Conservation (phyloP, 2,888 invertebrate species). For the Epirrhoe tristata region DNA sequence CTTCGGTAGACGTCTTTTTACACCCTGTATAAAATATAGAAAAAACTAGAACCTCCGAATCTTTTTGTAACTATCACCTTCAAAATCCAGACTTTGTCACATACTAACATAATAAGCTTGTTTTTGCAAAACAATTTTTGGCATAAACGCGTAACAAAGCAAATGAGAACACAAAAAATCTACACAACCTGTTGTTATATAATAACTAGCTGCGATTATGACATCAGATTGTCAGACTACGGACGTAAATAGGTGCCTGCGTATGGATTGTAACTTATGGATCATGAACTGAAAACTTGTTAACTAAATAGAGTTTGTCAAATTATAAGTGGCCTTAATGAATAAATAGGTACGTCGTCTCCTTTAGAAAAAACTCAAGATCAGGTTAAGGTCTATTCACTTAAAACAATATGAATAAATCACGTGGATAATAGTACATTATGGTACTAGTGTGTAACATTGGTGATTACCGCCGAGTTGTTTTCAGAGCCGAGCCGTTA, state of each 20-base stretch:
- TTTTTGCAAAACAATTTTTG: conserved; percentile 55
- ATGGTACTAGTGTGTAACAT: too few relatives aligned
- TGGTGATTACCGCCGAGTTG: too few relatives aligned
- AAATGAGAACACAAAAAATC: conserved; percentile 62
- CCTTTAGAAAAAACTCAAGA: too few relatives aligned
- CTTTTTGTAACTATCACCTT: conserved; percentile 44
- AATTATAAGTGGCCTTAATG: neutral
- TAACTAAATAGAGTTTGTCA: neutral
- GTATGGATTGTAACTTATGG: too few relatives aligned
- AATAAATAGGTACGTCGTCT: too few relatives aligned
- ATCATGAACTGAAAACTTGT: neutral
- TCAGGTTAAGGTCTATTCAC: too few relatives aligned
- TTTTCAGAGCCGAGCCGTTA: too few relatives aligned
- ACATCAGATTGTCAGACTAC: conserved; percentile 53
- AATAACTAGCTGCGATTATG: conserved; percentile 60
- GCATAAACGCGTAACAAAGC: conserved; percentile 62
- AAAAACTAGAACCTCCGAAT: conserved; percentile 7
- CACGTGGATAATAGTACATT: too few relatives aligned
- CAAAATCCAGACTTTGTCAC: conserved; percentile 39
- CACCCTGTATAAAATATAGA: too few relatives aligned
- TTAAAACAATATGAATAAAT: too few relatives aligned
- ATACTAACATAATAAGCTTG: conserved; percentile 27
- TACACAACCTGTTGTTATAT: conserved; percentile 63
- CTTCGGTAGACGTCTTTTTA: too few relatives aligned
- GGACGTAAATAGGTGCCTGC: conserved; percentile 29